A percentile compares a stretch with the other conserved stretches of the same genome.
Evolutionary conservation across 2,113 vertebrate species (phyloP).

Genomic region (Hirundichthys speculiger): DNA sequence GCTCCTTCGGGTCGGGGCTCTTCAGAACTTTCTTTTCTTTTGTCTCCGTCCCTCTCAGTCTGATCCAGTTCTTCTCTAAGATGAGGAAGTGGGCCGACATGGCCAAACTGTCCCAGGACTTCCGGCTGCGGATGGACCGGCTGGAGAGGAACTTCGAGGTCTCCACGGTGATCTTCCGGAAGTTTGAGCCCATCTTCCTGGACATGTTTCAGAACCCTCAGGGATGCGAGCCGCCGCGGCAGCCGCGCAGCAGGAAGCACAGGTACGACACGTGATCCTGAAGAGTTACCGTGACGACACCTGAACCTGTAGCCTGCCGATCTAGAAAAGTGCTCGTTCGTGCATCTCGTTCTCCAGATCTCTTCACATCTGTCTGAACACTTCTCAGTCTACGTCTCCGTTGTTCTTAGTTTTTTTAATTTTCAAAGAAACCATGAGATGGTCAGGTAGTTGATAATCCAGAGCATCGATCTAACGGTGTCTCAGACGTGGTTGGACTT

Average conservation of each 20-base stretch:
- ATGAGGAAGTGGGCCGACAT: slow-evolving; percentile 99
- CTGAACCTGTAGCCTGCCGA: too few species aligned
- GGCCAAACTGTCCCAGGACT: slow-evolving; percentile 90
- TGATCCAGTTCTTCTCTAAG: slow-evolving; percentile 99
- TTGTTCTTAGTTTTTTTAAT: too few species aligned
- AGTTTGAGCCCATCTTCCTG: slow-evolving; percentile 98
- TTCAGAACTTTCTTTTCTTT: background rate
- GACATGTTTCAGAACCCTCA: slow-evolving; percentile 93
- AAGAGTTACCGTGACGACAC: too few species aligned
- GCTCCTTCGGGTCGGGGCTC: background rate
- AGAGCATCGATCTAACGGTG: too few species aligned
- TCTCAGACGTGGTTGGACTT: too few species aligned
- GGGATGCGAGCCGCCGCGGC: slow-evolving; percentile 84
- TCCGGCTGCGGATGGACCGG: slow-evolving; percentile 88
- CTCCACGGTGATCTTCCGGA: slow-evolving; percentile 95
- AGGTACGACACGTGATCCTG: slow-evolving; percentile 71
- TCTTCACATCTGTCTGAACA: too few species aligned
- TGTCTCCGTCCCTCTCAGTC: slow-evolving; percentile 67
- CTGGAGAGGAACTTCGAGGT: slow-evolving; percentile 98
- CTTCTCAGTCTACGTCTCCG: too few species aligned
- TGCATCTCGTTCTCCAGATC: too few species aligned
- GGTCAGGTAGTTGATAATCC: too few species aligned
- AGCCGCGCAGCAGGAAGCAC: slow-evolving; percentile 92
- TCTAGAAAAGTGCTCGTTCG: too few species aligned
- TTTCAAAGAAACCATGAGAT: too few species aligned